Conservation (phyloP, 2,113 vertebrate species). For the Ochotona curzoniae region DNA sequence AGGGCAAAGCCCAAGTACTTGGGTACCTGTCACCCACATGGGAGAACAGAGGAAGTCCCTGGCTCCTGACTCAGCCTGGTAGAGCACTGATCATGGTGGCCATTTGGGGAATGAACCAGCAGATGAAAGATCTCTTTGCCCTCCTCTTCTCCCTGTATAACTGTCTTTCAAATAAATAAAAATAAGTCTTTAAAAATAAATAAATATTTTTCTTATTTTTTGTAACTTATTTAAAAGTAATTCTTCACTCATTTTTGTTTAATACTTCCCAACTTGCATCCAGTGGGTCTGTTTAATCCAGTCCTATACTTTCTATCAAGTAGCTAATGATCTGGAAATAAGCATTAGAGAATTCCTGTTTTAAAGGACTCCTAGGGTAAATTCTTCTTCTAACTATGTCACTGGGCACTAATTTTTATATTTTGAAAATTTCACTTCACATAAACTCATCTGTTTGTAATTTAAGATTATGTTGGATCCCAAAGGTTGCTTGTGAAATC, state of each 20-base stretch:
- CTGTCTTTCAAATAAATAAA: too few species aligned
- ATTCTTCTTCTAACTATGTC: constrained; percentile 30
- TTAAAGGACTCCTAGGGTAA: constrained; percentile 46
- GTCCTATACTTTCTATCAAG: constrained; percentile 41
- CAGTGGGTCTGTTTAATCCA: constrained; percentile 29
- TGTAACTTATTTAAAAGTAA: constrained; percentile 63
- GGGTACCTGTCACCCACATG: too few species aligned
- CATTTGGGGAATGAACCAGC: too few species aligned
- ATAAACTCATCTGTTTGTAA: neutral
- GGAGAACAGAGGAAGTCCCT: too few species aligned
- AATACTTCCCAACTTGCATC: constrained; percentile 52
- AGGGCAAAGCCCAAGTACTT: too few species aligned
- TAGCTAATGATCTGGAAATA: constrained; percentile 62
- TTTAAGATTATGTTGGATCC: neutral
- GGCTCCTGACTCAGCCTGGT: too few species aligned
- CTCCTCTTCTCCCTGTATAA: too few species aligned
- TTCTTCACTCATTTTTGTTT: constrained; percentile 52
- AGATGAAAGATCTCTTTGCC: too few species aligned
- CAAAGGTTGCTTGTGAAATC: constrained; percentile 7
- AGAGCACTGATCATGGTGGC: too few species aligned
- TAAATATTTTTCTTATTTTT: neutral
- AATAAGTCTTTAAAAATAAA: too few species aligned
- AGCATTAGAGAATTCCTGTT: constrained; percentile 48
- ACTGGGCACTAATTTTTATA: constrained; percentile 39
- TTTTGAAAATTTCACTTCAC: constrained; percentile 40